Evolutionary conservation across 2,888 invertebrate genomes (phyloP), one percentile per base, ranked within the genome.

Genomic region (Pammene fasciana): DNA sequence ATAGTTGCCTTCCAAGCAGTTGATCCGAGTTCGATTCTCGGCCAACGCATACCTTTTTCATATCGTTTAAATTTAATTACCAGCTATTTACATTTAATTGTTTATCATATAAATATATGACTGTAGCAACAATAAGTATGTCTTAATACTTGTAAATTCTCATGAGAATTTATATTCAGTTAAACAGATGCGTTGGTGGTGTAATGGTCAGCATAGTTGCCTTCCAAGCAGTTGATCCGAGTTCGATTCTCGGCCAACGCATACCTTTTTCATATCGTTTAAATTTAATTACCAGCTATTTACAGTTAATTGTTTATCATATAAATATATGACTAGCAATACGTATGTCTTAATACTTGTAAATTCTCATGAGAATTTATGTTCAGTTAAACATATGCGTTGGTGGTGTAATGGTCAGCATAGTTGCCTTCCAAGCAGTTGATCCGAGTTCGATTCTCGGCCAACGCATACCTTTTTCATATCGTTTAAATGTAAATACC

Each of bases 1-100:
- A 93, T 93, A 93, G 93, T 93, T 93, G 93, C 92, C 92, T 93
- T 93, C 93, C 93, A 93, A 93, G 93, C 93, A 93, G 93, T 93
- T 93, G 93, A 93, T 93, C 93, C 92, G 93, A 90, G 93, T 93
- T 93, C 93, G 92, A 92, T 93, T 93, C 92, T 90, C 93, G 93
- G 92, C 92, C 93, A 80, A 89, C 92, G 92, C 93, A 93, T 16
- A 26, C 10, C 5, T 18, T 60, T 67, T 60, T 45, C 0, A 16
- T 13, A 18, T 13, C 34, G 8, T 38, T 38, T 26, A 26, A 7
- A 38, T 38, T 38, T 38, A 9, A 9, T 38, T 38, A 38, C 26
- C 26, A 26, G 26, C 26, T 26, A 26, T 26, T 26, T 26, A 26
- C 26, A 26, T 1, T 26, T 26, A 26, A 26, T 26, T 4, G 26